phyloP scores from a whole-genome alignment of 2,797 vertebrate genomes.

The Sebastes hubbsi region DNA sequence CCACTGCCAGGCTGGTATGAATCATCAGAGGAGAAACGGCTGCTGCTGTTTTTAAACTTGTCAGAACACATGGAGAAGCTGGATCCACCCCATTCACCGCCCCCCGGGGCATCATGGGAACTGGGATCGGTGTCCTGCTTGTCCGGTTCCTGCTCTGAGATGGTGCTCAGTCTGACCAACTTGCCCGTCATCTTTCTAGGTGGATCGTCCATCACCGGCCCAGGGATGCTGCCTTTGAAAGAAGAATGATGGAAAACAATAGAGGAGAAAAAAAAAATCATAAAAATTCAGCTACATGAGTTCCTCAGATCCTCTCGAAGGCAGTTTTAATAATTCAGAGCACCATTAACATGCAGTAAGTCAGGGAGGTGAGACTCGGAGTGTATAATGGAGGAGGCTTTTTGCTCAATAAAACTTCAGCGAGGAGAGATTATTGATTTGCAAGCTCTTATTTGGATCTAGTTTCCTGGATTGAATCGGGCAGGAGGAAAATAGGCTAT shows the following conservation, averaged over 20 bases:
- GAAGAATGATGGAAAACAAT: background rate
- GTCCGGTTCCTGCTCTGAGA: constrained; percentile 70
- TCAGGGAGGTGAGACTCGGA: constrained; percentile 33
- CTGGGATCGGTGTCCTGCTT: constrained; percentile 73
- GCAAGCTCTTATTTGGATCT: constrained; percentile 47
- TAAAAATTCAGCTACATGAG: background rate
- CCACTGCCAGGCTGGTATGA: constrained; percentile 82
- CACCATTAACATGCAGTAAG: constrained; percentile 28
- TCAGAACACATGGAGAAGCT: constrained; percentile 81
- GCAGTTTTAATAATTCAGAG: constrained; percentile 43
- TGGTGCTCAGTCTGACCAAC: constrained; percentile 73
- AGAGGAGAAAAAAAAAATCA: background rate
- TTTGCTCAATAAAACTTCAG: constrained; percentile 28
- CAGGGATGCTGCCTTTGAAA: constrained; percentile 15
- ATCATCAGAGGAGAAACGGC: constrained; percentile 74
- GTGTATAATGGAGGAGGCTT: constrained; percentile 26
- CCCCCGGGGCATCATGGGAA: constrained; percentile 76
- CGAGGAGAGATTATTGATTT: constrained; percentile 45
- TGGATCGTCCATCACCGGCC: background rate
- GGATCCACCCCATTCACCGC: constrained; percentile 77
- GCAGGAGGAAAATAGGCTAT: constrained; percentile 8
- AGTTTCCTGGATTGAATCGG: constrained; percentile 29
- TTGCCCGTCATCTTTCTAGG: constrained; percentile 4
- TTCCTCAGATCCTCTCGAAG: background rate
- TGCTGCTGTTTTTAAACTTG: constrained; percentile 81